Base-by-base conservation (phyloP, 1,140 invertebrate species). In the Eufriesea mexicana region DNA sequence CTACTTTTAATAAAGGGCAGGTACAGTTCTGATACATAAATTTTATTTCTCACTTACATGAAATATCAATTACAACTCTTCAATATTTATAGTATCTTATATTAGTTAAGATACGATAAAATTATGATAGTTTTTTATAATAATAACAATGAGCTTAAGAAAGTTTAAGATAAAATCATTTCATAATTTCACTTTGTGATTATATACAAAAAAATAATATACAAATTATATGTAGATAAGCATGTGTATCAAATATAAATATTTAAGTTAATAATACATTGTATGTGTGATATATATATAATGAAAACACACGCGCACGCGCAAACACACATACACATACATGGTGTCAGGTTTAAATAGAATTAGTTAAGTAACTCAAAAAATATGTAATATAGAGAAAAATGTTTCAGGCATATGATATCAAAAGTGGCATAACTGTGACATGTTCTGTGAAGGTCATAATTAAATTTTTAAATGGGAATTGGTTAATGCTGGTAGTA, bases 1-100 rank as follows among this genome's bases (percentile, higher is more conserved):
- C 67, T 47, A 87, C 86, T 91, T 84, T 89, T 86, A 55, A 79
- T 88, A 54, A 76, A 64, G 51, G 49, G n/a, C 54, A 75, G 75
- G 67, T 72, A 84, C 64, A 62, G n/a, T 80, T 47, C 35, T 67
- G 42, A 55, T 54, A 57, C 12, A 64, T 47, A 85, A 59, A 79
- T 79, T 73, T 66, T 25, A 61, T 62, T 55, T 76, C 42, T 16
- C 10, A 23, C 67, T 76, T 54, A 45, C 35, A 59, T 42, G 10
- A 42, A 61, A 47, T 49, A 75, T 2, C 10, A 79, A 75, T 59
- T 71, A 55, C 49, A 28, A 54, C 59, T 45, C 7, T 8, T 16
- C 64, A 71, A 14, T 47, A 42, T 12, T 12, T 42, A 10, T 62
- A 72, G 18, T 10, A 54, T 14, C n/a, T 35, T 4, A 35, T 35